Conservation (phyloP, 1,140 invertebrate species). For the Habropoda laboriosa region DNA sequence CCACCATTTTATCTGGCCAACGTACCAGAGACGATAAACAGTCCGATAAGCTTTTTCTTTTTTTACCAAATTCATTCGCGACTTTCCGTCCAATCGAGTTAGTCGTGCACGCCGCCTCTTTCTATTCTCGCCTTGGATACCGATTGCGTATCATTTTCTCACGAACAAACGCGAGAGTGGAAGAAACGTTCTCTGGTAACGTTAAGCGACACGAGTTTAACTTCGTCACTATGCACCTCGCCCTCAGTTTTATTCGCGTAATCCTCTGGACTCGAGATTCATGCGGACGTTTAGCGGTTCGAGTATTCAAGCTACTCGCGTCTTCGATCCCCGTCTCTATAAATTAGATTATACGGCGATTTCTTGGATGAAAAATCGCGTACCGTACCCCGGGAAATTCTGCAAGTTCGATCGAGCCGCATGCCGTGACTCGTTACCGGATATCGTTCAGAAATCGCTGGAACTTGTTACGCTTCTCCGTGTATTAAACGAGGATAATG, state of each 20-base stretch:
- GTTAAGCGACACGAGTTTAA: constrained; percentile 1
- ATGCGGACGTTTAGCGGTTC: constrained; percentile 21
- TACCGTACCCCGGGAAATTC: too few species aligned
- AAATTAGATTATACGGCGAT: background rate
- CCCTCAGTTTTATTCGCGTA: constrained; percentile 7
- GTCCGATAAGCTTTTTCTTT: background rate
- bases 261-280: constrained; percentile 19
- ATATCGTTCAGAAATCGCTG: background rate
- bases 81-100: background rate
- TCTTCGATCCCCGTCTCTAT: background rate
- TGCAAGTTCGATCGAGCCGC: too few species aligned
- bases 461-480: background rate
- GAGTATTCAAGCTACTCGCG: background rate
- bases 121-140: background rate
- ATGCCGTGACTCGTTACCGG: too few species aligned
- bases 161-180: background rate
- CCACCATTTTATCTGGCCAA: background rate
- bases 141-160: background rate
- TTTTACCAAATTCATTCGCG: background rate
- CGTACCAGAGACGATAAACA: background rate
- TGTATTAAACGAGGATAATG: background rate
- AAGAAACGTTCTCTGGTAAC: constrained; percentile 15
- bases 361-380: too few species aligned
- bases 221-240: constrained; percentile 10
- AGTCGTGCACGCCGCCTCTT: too few species aligned